Conservation (phyloP, 2,888 invertebrate genomes). For the Apoda limacodes region DNA sequence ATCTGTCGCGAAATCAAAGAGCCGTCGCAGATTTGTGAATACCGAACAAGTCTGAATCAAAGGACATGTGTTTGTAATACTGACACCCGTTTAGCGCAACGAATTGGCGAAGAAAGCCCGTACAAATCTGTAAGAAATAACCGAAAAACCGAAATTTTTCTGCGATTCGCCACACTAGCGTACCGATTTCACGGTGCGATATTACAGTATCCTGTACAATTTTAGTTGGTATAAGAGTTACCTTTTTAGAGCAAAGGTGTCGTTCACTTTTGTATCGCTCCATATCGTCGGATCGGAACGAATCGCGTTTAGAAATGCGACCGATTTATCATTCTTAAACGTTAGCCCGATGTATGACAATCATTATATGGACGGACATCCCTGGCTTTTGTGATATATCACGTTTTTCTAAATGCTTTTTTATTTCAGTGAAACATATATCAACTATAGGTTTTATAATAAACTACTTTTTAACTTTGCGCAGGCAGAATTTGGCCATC, state of each 20-base stretch:
- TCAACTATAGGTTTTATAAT: no score
- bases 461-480: no score
- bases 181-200: slow-evolving; percentile 60
- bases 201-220: slow-evolving; percentile 41
- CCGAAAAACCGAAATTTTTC: slow-evolving; percentile 71
- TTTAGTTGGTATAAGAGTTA: slow-evolving; percentile 14
- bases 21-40: slow-evolving; percentile 51
- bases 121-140: slow-evolving; percentile 70
- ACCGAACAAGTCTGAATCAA: slow-evolving; percentile 48
- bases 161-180: slow-evolving; percentile 59
- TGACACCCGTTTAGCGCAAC: slow-evolving; percentile 63
- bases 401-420: slow-evolving; percentile 50
- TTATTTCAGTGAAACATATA: no score
- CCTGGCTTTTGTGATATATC: slow-evolving; percentile 46
- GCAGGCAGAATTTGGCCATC: no score
- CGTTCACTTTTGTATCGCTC: slow-evolving; percentile 43
- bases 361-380: slow-evolving; percentile 61
- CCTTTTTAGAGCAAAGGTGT: slow-evolving; percentile 32
- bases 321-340: slow-evolving; percentile 67
- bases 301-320: slow-evolving; percentile 49
- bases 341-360: slow-evolving; percentile 42
- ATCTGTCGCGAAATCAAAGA: slow-evolving; percentile 62
- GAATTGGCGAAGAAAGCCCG: slow-evolving; percentile 67
- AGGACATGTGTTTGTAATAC: slow-evolving; percentile 63
- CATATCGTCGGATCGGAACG: slow-evolving; percentile 52